Percentiles rank a stretch among this genome's conserved stretches.
phyloP scores from a whole-genome alignment of 2,888 invertebrate species.

The Drosophila acutilabella region DNA sequence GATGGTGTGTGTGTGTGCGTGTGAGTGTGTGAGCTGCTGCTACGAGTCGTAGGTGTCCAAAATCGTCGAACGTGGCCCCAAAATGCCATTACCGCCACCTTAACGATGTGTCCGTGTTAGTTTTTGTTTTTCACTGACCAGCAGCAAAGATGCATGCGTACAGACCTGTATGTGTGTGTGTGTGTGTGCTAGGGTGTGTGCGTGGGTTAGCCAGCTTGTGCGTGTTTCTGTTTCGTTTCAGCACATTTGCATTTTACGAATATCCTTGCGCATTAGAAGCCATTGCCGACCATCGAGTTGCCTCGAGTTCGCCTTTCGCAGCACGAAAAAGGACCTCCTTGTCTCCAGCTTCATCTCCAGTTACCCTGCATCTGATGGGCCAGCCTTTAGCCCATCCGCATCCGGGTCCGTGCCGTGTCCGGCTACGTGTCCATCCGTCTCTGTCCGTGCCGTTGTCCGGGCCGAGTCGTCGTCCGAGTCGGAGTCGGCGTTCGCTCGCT shows the following conservation, averaged over 20 bases:
- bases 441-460: background rate
- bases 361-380: slow-evolving; percentile 36
- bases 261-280: slow-evolving; percentile 82
- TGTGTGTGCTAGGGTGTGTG: slow-evolving; percentile 12
- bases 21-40: slow-evolving; percentile 15
- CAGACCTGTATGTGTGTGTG: background rate
- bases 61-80: slow-evolving; percentile 73
- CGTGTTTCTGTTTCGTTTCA: slow-evolving; percentile 68
- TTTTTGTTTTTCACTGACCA: slow-evolving; percentile 59
- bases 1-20: slow-evolving; percentile 10
- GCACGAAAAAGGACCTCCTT: slow-evolving; percentile 38
- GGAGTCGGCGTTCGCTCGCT: slow-evolving; percentile 22
- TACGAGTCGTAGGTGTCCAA: slow-evolving; percentile 64
- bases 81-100: slow-evolving; percentile 80
- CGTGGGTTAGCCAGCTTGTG: slow-evolving; percentile 26
- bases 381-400: slow-evolving; percentile 16
- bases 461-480: slow-evolving; percentile 1
- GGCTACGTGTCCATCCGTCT: background rate
- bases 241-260: slow-evolving; percentile 82
- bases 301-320: slow-evolving; percentile 50
- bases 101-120: slow-evolving; percentile 66
- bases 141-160: slow-evolving; percentile 64
- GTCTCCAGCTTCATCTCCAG: slow-evolving; percentile 11
- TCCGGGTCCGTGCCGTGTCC: slow-evolving; percentile 16
- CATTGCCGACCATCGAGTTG: slow-evolving; percentile 34